Evolutionary conservation across 1,140 invertebrate genomes (phyloP).

Genomic region (Drosophila saltans): DNA sequence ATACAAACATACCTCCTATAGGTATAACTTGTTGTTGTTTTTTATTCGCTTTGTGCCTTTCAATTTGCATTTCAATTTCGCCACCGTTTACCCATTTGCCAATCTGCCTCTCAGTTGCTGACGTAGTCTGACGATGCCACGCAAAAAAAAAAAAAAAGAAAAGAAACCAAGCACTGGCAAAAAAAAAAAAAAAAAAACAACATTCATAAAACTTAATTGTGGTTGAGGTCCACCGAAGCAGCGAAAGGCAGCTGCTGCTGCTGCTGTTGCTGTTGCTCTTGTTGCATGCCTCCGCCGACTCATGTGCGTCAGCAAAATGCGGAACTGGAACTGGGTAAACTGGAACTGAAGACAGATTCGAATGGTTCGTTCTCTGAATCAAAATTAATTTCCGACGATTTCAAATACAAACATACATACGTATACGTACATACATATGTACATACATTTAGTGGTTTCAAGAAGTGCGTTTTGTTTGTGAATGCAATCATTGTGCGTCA

Average conservation of each 20-base stretch:
- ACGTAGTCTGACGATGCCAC: conserved; percentile 31
- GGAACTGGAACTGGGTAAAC: conserved; percentile 45
- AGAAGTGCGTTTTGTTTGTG: background rate
- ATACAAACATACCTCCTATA: background rate
- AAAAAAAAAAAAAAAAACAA: conserved; percentile 11
- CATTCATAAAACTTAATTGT: conserved; percentile 58
- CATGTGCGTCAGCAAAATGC: conserved; percentile 44
- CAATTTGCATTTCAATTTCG: conserved; percentile 76
- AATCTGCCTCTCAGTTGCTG: conserved; percentile 25
- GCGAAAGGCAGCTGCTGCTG: conserved; percentile 13
- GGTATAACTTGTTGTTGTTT: conserved; percentile 1
- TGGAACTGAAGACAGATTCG: conserved; percentile 28
- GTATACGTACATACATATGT: background rate
- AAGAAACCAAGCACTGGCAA: background rate
- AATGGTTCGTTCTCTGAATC: conserved; percentile 14
- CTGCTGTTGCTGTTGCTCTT: conserved; percentile 18
- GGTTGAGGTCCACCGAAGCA: conserved; percentile 21
- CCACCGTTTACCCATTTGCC: conserved; percentile 36
- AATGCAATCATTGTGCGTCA: background rate
- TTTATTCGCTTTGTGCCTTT: conserved; percentile 72
- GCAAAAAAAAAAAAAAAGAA: background rate
- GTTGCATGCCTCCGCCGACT: conserved; percentile 42
- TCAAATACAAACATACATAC: background rate
- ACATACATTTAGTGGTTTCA: no score
- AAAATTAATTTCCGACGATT: background rate